A percentile compares a stretch with the other conserved stretches of the same genome.
phyloP scores from a whole-genome alignment of 2,888 invertebrate genomes.

The Lasius fuliginosus region DNA sequence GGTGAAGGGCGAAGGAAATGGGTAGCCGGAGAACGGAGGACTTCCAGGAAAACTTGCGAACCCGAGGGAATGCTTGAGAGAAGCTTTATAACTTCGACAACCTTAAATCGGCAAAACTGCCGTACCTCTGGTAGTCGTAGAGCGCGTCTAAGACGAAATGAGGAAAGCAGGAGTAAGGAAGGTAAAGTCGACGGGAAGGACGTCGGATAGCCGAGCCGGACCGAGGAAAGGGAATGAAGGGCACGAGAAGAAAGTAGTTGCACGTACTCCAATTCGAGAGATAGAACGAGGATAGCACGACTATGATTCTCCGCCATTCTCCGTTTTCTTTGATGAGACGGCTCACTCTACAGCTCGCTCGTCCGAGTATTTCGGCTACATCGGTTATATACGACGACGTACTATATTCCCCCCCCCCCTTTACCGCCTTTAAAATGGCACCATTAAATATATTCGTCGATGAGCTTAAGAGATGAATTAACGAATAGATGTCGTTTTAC shows the following conservation, averaged over 20 bases:
- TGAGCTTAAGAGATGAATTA: neutral
- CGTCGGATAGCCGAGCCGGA: slow-evolving; percentile 41
- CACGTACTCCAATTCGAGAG: slow-evolving; percentile 56
- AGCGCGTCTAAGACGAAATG: slow-evolving; percentile 49
- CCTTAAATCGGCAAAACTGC: slow-evolving; percentile 79
- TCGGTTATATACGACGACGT: neutral
- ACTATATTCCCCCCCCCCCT: neutral
- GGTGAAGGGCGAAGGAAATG: slow-evolving; percentile 38
- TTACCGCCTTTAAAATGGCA: too few species aligned
- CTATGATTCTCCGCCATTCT: slow-evolving; percentile 64
- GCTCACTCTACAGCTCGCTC: slow-evolving; percentile 31
- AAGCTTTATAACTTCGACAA: slow-evolving; percentile 80
- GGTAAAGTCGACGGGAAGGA: slow-evolving; percentile 32
- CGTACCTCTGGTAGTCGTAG: slow-evolving; percentile 64
- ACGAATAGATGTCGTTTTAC: neutral
- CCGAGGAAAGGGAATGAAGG: slow-evolving; percentile 20
- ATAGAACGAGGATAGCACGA: slow-evolving; percentile 53
- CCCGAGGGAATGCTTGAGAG: slow-evolving; percentile 76
- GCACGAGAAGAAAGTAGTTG: slow-evolving; percentile 64
- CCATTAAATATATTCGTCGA: neutral
- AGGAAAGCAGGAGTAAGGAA: slow-evolving; percentile 52
- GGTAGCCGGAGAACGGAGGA: slow-evolving; percentile 55
- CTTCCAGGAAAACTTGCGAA: slow-evolving; percentile 74
- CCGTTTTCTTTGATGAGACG: slow-evolving; percentile 62
- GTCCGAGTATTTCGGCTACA: slow-evolving; percentile 7